Evolutionary conservation across 2,113 vertebrate species (phyloP).

Genomic region (Thamnaconus septentrionalis): DNA sequence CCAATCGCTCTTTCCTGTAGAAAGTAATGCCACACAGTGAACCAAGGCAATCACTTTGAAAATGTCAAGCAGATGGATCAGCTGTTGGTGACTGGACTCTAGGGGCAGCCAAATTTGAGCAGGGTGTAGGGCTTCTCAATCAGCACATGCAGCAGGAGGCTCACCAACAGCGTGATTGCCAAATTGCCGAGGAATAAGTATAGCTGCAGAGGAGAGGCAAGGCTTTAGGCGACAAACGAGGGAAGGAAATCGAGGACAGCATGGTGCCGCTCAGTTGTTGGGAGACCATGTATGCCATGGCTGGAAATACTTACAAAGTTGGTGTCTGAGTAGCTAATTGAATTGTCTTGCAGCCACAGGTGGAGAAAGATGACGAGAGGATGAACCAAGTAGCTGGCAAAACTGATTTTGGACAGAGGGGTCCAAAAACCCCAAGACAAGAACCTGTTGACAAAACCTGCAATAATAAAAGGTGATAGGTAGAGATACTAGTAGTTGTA

Average conservation of each 20-base stretch:
- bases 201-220: slow-evolving; percentile 64
- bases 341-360: slow-evolving; percentile 81
- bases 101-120: slow-evolving; percentile 39
- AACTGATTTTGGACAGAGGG: slow-evolving; percentile 81
- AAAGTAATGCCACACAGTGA: too few species aligned
- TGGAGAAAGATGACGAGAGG: slow-evolving; percentile 81
- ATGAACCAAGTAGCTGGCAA: slow-evolving; percentile 83
- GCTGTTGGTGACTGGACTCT: not conserved
- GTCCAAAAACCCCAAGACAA: slow-evolving; percentile 78
- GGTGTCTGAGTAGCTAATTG: slow-evolving; percentile 79
- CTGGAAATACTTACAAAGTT: slow-evolving; percentile 78
- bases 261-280: not conserved
- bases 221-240: not conserved
- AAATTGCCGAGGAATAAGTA: slow-evolving; percentile 82
- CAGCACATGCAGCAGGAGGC: slow-evolving; percentile 74
- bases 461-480: slow-evolving; percentile 1
- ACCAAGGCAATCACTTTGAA: not conserved
- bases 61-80: not conserved
- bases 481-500: not conserved
- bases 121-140: slow-evolving; percentile 78
- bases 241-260: not conserved
- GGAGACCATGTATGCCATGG: not conserved
- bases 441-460: slow-evolving; percentile 75
- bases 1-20: too few species aligned
- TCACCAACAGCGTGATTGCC: slow-evolving; percentile 67